Percentiles rank a stretch among this genome's conserved stretches.
These are phyloP conservation scores for Plusia festucae DNA, from an alignment of 2,888 invertebrate genomes.

Conservation along the genomic window DNA sequence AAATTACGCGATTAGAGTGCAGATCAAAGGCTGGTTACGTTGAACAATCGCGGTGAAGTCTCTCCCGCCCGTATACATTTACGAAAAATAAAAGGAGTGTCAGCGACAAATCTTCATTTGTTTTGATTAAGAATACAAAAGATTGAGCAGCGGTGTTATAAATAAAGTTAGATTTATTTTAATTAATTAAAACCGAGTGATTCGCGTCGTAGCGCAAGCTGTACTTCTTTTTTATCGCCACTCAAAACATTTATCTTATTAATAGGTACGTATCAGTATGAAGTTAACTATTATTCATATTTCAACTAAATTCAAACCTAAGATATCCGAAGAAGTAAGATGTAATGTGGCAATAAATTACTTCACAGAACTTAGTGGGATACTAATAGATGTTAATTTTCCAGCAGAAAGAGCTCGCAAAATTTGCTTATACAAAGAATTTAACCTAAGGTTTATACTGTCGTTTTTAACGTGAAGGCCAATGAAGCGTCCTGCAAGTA, in stretches of 20 bases:
- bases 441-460: too few relatives aligned
- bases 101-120: slow-evolving; percentile 9
- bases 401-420: too few relatives aligned
- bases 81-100: slow-evolving; percentile 26
- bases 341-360: too few relatives aligned
- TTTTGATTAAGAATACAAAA: neutral
- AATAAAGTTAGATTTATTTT: slow-evolving; percentile 2
- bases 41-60: slow-evolving; percentile 32
- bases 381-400: too few relatives aligned
- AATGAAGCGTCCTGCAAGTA: neutral
- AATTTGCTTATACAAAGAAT: too few relatives aligned
- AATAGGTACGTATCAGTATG: too few relatives aligned
- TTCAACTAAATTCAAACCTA: too few relatives aligned
- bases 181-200: neutral
- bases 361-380: too few relatives aligned
- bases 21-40: slow-evolving; percentile 44
- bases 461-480: too few relatives aligned
- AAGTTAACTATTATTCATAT: too few relatives aligned
- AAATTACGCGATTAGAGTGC: slow-evolving; percentile 50
- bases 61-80: slow-evolving; percentile 41
- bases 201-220: neutral
- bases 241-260: neutral
- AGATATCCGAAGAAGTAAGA: too few relatives aligned
- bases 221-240: neutral
- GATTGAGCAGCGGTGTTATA: neutral